phyloP scores from a whole-genome alignment of 1,140 invertebrate genomes.

The Drosophila eugracilis region DNA sequence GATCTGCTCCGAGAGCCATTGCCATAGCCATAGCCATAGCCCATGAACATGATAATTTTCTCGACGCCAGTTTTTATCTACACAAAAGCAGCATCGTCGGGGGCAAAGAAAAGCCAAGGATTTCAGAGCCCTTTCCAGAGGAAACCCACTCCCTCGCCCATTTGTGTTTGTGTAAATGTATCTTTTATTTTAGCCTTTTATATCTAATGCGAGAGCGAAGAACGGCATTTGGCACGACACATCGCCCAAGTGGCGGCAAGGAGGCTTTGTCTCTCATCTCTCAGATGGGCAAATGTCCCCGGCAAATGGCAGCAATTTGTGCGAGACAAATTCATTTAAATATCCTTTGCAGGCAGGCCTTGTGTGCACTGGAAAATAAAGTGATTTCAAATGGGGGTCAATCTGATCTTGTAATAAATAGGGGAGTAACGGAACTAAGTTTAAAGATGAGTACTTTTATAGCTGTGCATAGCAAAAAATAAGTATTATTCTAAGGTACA shows the following conservation, averaged over 20 bases:
- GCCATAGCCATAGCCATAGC: slow-evolving; percentile 40
- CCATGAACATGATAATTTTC: slow-evolving; percentile 84
- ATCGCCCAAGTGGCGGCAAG: slow-evolving; percentile 76
- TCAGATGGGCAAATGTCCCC: slow-evolving; percentile 56
- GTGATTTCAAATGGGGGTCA: neutral
- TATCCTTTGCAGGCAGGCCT: slow-evolving; percentile 56
- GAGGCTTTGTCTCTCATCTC: slow-evolving; percentile 20
- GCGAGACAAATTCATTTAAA: slow-evolving; percentile 83
- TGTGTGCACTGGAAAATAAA: slow-evolving; percentile 30
- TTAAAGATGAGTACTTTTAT: neutral
- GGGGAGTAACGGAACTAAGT: too few relatives aligned
- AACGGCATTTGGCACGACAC: slow-evolving; percentile 79
- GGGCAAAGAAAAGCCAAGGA: slow-evolving; percentile 40
- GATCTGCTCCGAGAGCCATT: slow-evolving; percentile 44
- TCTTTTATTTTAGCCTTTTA: slow-evolving; percentile 83
- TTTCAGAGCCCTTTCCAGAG: neutral
- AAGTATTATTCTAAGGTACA: too few relatives aligned
- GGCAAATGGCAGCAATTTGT: slow-evolving; percentile 81
- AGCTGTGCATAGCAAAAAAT: neutral
- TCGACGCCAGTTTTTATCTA: slow-evolving; percentile 82
- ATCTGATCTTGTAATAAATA: neutral
- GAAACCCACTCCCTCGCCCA: neutral
- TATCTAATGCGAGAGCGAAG: slow-evolving; percentile 76
- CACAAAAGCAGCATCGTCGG: slow-evolving; percentile 59
- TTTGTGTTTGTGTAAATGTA: slow-evolving; percentile 76